A percentile compares a stretch with the other conserved stretches of the same genome.
Evolutionary conservation across 2,888 invertebrate species (phyloP).

Genomic region (Agrilus mali): DNA sequence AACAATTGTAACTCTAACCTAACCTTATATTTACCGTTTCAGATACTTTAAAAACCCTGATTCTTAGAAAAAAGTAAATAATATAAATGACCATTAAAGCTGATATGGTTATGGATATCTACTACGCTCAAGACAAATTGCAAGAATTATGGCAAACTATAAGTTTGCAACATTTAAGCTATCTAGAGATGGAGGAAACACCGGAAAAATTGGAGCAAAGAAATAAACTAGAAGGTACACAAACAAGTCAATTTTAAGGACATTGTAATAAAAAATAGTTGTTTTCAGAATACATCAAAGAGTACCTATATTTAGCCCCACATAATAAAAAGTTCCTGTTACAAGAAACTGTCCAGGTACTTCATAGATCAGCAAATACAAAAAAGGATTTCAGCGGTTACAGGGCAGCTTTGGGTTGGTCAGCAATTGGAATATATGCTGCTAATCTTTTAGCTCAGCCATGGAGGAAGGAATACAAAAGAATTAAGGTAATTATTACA

Average conservation of each 20-base stretch:
- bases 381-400: conserved; percentile 68
- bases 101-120: conserved; percentile 37
- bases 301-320: conserved; percentile 64
- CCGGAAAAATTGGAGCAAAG: conserved; percentile 64
- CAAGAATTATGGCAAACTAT: conserved; percentile 61
- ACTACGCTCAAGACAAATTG: conserved; percentile 44
- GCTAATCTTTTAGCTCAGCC: conserved; percentile 75
- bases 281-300: conserved; percentile 57
- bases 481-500: conserved; percentile 51
- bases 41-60: neutral
- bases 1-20: too few species aligned
- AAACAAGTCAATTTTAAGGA: neutral
- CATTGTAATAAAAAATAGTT: neutral
- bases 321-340: conserved; percentile 70
- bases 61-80: conserved; percentile 1
- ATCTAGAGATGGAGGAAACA: conserved; percentile 69
- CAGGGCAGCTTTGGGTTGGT: conserved; percentile 70
- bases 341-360: conserved; percentile 60
- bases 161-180: conserved; percentile 63
- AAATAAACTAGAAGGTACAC: conserved; percentile 61
- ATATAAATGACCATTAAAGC: conserved; percentile 10
- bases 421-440: conserved; percentile 74
- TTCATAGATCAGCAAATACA: conserved; percentile 58
- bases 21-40: too few species aligned
- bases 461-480: conserved; percentile 78